Evolutionary conservation across 2,888 invertebrate species (phyloP).

Genomic region (Steinernema hermaphroditum): DNA sequence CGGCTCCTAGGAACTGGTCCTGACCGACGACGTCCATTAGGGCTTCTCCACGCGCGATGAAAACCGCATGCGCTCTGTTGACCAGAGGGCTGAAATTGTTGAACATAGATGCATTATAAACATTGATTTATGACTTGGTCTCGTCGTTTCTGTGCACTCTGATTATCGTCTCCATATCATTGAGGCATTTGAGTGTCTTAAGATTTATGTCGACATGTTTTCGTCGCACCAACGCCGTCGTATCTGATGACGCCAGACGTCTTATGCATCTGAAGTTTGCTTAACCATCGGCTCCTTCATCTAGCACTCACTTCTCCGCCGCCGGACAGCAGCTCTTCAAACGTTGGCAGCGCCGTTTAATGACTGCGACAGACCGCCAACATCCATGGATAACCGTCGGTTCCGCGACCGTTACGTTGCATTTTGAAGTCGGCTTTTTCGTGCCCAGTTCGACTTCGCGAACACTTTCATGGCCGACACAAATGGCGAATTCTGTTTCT

Average conservation of each 20-base stretch:
- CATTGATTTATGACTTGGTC: neutral
- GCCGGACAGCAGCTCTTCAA: slow-evolving; percentile 17
- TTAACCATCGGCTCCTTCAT: no score
- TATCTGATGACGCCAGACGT: slow-evolving; percentile 26
- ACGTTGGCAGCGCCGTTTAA: slow-evolving; percentile 11
- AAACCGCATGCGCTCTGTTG: slow-evolving; percentile 2
- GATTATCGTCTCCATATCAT: slow-evolving; percentile 6
- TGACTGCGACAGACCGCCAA: slow-evolving; percentile 19
- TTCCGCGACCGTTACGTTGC: slow-evolving; percentile 14
- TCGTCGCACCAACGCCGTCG: slow-evolving; percentile 18
- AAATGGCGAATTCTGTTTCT: slow-evolving; percentile 25
- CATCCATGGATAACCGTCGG: slow-evolving; percentile 17
- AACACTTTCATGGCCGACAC: slow-evolving; percentile 21
- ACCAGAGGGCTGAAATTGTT: neutral
- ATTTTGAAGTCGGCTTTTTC: neutral
- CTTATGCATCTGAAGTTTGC: neutral
- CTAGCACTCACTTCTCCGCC: neutral
- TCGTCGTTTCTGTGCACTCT: slow-evolving; percentile 7
- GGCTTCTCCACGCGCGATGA: neutral
- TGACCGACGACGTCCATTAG: slow-evolving; percentile 24
- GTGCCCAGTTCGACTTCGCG: slow-evolving; percentile 2
- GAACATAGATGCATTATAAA: neutral
- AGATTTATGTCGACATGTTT: slow-evolving; percentile 24
- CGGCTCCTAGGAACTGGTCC: neutral
- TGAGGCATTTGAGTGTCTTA: slow-evolving; percentile 9